These are phyloP conservation scores for Yasuhikotakia modesta DNA, from an alignment of 2,797 vertebrate species.

Conservation along the genomic window DNA sequence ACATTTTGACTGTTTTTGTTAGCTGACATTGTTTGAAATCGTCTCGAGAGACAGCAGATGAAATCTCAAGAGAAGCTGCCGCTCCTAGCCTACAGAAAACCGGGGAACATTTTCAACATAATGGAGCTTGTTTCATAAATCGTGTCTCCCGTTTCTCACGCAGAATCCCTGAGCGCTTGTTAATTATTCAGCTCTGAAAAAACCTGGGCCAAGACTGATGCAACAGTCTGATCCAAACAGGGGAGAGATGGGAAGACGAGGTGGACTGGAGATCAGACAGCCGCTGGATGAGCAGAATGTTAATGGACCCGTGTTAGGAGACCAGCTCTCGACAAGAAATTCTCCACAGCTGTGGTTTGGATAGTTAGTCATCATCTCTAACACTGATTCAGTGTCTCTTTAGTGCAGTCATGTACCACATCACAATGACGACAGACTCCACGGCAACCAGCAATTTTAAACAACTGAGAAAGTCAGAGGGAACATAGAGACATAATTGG, in stretches of 20 bases:
- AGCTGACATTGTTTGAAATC: constrained; percentile 29
- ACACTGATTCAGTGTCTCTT: constrained; percentile 3
- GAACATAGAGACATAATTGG: constrained; percentile 39
- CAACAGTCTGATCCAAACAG: constrained; percentile 31
- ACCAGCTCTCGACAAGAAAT: constrained; percentile 20
- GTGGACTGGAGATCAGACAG: constrained; percentile 44
- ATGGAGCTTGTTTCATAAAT: constrained; percentile 32
- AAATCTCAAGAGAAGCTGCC: not conserved
- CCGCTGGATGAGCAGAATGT: constrained; percentile 40
- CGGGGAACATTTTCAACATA: constrained; percentile 48
- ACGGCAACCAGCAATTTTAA: constrained; percentile 45
- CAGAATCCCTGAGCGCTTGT: constrained; percentile 13
- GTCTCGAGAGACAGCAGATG: no score
- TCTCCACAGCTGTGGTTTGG: constrained; percentile 15
- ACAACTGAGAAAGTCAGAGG: constrained; percentile 48
- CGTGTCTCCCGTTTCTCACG: constrained; percentile 1
- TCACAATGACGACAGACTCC: constrained; percentile 43
- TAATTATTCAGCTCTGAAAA: constrained; percentile 58
- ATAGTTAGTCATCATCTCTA: constrained; percentile 23
- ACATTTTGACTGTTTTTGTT: no score
- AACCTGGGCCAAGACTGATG: no score
- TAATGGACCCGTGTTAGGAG: constrained; percentile 33
- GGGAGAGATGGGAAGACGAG: constrained; percentile 52
- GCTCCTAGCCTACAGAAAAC: not conserved
- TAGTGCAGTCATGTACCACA: constrained; percentile 40